phyloP scores from a whole-genome alignment of 1,140 invertebrate species.

The Ceratina japonica region DNA sequence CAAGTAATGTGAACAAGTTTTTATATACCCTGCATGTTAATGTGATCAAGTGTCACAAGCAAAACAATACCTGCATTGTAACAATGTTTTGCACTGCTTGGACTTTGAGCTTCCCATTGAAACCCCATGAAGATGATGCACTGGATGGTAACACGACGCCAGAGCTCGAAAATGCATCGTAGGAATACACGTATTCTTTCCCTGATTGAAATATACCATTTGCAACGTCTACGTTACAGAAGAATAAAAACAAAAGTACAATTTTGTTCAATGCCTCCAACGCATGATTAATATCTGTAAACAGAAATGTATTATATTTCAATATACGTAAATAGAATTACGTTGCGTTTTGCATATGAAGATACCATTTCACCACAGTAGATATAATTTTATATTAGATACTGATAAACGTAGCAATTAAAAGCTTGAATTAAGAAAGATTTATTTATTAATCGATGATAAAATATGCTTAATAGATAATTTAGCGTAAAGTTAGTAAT shows the following conservation, averaged over 20 bases:
- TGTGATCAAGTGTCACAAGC: neutral
- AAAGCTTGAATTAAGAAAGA: too few species aligned
- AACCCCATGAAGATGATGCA: constrained; percentile 73
- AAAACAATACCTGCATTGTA: constrained; percentile 68
- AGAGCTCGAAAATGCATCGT: constrained; percentile 71
- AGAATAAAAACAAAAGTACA: constrained; percentile 55
- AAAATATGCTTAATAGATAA: neutral
- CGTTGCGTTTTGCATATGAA: neutral
- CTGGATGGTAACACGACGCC: constrained; percentile 72
- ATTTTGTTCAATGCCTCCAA: constrained; percentile 32
- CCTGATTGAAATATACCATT: constrained; percentile 70
- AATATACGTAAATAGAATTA: neutral
- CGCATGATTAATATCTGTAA: constrained; percentile 46
- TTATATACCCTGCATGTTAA: too few species aligned
- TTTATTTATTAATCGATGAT: neutral
- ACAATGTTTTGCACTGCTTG: constrained; percentile 63
- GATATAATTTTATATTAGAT: neutral
- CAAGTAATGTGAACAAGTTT: constrained; percentile 45
- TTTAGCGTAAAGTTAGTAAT: neutral
- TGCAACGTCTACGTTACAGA: constrained; percentile 32
- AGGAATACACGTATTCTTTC: constrained; percentile 73
- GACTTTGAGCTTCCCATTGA: constrained; percentile 70
- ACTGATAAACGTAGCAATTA: too few species aligned
- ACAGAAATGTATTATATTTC: constrained; percentile 26
- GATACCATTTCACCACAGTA: neutral